Conservation (phyloP, 2,113 vertebrate species). For the Archilochus colubris region DNA sequence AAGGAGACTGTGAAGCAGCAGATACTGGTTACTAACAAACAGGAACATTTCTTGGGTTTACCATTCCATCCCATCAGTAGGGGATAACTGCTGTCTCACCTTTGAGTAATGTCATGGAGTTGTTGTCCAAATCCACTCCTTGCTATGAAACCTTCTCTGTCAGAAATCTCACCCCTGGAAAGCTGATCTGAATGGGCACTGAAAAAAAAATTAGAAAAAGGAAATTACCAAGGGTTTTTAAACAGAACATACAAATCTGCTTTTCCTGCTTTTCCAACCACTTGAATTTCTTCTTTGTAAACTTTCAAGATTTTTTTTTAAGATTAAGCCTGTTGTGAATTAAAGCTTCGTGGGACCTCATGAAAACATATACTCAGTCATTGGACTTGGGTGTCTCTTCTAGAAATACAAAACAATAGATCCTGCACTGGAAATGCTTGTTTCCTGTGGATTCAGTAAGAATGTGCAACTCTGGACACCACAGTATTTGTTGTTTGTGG, state of each 20-base stretch:
- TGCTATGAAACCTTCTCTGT: background rate
- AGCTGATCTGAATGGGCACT: background rate
- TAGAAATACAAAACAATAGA: background rate
- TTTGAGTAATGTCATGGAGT: background rate
- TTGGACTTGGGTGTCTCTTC: background rate
- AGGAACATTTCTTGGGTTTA: background rate
- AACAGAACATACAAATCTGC: background rate
- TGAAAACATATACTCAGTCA: background rate
- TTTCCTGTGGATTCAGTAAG: background rate
- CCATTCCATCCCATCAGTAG: background rate
- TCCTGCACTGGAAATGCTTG: background rate
- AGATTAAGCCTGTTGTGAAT: background rate
- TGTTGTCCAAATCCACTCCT: background rate
- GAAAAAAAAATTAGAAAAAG: background rate
- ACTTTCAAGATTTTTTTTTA: background rate
- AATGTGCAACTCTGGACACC: background rate
- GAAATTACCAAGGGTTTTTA: background rate
- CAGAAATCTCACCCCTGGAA: background rate
- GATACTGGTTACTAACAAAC: background rate
- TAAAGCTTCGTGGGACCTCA: background rate
- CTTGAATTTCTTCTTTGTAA: background rate
- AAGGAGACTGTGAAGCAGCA: background rate
- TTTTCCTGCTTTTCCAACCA: background rate
- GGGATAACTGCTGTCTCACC: background rate
- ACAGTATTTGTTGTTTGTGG: background rate